Conservation (phyloP, 1,140 invertebrate species). For the Bombus picipes region DNA sequence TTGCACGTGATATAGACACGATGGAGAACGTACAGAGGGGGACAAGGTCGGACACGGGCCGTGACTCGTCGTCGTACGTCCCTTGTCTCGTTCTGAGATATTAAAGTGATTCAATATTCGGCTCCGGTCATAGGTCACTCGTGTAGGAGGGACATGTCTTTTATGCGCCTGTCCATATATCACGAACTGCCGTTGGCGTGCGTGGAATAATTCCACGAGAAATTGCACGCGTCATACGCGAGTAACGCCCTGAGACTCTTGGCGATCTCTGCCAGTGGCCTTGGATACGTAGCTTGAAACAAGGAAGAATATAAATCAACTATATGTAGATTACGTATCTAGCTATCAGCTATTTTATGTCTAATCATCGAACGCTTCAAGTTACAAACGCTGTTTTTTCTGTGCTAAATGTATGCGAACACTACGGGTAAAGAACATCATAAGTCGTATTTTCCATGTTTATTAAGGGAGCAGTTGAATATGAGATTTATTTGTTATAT, state of each 20-base stretch:
- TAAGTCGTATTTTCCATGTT: too few species aligned
- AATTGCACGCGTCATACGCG: slow-evolving; percentile 63
- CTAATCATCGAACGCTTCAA: not conserved
- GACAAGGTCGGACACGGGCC: slow-evolving; percentile 36
- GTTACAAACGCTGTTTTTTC: not conserved
- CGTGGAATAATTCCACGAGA: slow-evolving; percentile 69
- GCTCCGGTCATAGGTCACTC: slow-evolving; percentile 62
- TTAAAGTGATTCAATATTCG: slow-evolving; percentile 75
- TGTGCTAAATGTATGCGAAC: not conserved
- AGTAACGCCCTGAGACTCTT: slow-evolving; percentile 54
- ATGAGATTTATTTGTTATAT: too few species aligned
- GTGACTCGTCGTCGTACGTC: slow-evolving; percentile 30
- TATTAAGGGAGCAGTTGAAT: too few species aligned
- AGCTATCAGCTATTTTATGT: too few species aligned
- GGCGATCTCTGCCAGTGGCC: slow-evolving; percentile 32
- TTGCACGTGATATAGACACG: slow-evolving; percentile 17
- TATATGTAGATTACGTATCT: not conserved
- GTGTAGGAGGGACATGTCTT: slow-evolving; percentile 71
- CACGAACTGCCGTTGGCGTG: slow-evolving; percentile 65
- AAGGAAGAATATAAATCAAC: slow-evolving; percentile 47
- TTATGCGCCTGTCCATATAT: slow-evolving; percentile 66
- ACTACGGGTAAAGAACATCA: too few species aligned
- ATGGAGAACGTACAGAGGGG: slow-evolving; percentile 23
- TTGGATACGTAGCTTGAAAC: slow-evolving; percentile 39
- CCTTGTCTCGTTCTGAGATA: slow-evolving; percentile 65